Evolutionary conservation across 2,113 vertebrate genomes (phyloP).

Genomic region (Chinchilla lanigera): DNA sequence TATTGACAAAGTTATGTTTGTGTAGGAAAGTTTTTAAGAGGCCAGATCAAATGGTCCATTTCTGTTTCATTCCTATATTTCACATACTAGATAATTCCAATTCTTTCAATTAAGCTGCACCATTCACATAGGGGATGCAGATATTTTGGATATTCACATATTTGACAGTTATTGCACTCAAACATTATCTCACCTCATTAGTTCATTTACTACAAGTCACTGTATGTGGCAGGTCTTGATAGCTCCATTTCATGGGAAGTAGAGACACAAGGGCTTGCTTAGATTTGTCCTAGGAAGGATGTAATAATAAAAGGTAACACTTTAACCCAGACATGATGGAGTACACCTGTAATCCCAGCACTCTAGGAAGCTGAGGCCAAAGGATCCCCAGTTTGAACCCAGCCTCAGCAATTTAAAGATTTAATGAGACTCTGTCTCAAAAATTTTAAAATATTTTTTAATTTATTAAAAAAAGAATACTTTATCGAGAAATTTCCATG

Average conservation of each 20-base stretch:
- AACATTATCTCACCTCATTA: constrained; percentile 29
- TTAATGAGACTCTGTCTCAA: not conserved
- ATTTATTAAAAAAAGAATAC: not conserved
- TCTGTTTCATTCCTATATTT: not conserved
- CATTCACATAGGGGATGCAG: not conserved
- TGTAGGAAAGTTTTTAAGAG: not conserved
- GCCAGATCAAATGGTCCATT: not conserved
- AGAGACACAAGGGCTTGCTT: not conserved
- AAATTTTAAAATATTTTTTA: not conserved
- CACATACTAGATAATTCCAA: not conserved
- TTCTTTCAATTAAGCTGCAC: not conserved
- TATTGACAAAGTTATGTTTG: not conserved
- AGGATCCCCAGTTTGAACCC: not conserved
- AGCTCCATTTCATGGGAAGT: not conserved
- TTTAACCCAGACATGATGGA: not conserved
- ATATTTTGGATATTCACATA: not conserved
- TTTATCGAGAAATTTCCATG: not conserved
- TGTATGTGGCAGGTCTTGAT: not conserved
- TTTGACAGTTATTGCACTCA: constrained; percentile 9
- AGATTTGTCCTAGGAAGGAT: not conserved
- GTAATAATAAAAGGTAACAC: not conserved
- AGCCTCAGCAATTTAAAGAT: not conserved
- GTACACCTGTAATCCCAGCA: not conserved
- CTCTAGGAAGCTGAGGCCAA: not conserved
- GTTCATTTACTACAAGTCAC: constrained; percentile 27